Base-by-base conservation (phyloP, 2,888 invertebrate species). In the Erebia epiphron region DNA sequence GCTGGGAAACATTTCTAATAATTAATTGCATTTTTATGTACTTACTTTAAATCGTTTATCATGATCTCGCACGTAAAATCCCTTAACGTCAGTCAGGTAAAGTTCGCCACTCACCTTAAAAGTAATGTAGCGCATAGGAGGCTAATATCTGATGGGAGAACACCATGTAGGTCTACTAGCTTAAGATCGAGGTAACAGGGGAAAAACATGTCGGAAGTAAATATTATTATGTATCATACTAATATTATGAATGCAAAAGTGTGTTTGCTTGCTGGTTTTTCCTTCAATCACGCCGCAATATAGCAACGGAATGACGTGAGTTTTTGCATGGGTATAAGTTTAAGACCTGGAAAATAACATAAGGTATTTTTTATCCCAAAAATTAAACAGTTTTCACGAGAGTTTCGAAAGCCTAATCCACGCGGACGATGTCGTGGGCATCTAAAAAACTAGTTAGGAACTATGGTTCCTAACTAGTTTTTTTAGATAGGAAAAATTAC, bases 51-150 rank as follows among this genome's bases (percentile, higher is more conserved):
- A 43, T 11, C 65, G 56, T 65, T 56, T 63, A 10, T 65, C 43
- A 43, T 16, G 13, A 69, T 67, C 63, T 52, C n/a, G 52, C 18
- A 70, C 54, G 58, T 63, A 64, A 78, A 79, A 78, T 76, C 81
- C 83, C 75, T 80, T 83, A 83, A 84, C 84, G 84, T 83, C 81
- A 83, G 78, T 73, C 70, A 62, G 46, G 56, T 18, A 18, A 70
- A 64, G 46, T 57, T 43, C 43, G 46, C 35, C 35, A 35, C 1
- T 10, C 61, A 46, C 16, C 58, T 52, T 58, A n/a, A 35, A 69
- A 35, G 43, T 63, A 73, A 71, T 68, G 69, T 54, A 69, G 69
- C 73, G 70, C 62, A 41, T 54, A 64, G 64, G 62, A 50, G 60
- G 67, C 50, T 54, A 18, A 26, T 54, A 65, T 61, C 67, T 69